Percentiles rank a stretch among this genome's conserved stretches.
phyloP scores from a whole-genome alignment of 2,888 invertebrate genomes.

The Troides aeacus region DNA sequence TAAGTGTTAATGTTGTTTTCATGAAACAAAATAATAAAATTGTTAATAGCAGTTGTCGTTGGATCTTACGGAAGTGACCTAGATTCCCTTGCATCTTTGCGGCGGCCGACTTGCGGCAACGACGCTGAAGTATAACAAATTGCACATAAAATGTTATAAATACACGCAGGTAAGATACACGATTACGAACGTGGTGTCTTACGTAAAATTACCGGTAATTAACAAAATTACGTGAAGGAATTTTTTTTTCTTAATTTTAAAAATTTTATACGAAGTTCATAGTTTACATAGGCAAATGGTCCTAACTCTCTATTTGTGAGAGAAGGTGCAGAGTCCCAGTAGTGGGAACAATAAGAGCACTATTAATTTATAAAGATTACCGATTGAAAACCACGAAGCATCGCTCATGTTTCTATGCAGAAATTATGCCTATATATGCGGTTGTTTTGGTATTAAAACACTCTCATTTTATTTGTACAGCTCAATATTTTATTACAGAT shows the following conservation, averaged over 20 bases:
- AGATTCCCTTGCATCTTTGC: constrained; percentile 15
- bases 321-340: too few species aligned
- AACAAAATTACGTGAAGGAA: neutral
- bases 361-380: too few species aligned
- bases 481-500: too few species aligned
- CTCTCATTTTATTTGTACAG: too few species aligned
- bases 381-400: too few species aligned
- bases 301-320: too few species aligned
- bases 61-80: constrained; percentile 21
- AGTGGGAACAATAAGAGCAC: too few species aligned
- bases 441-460: too few species aligned
- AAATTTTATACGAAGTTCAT: neutral
- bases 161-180: constrained; percentile 10
- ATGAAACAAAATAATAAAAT: neutral
- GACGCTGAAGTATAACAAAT: constrained; percentile 8
- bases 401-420: too few species aligned
- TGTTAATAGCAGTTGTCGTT: constrained; percentile 1
- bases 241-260: neutral
- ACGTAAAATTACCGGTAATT: neutral
- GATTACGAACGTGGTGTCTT: neutral
- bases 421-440: too few species aligned
- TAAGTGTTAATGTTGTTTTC: neutral
- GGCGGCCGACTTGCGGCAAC: constrained; percentile 14
- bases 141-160: constrained; percentile 13
- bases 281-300: neutral